Percentiles rank a stretch among this genome's conserved stretches.
These are phyloP conservation scores for Trichonephila clavata DNA, from an alignment of 1,140 invertebrate species.

Conservation along the genomic window DNA sequence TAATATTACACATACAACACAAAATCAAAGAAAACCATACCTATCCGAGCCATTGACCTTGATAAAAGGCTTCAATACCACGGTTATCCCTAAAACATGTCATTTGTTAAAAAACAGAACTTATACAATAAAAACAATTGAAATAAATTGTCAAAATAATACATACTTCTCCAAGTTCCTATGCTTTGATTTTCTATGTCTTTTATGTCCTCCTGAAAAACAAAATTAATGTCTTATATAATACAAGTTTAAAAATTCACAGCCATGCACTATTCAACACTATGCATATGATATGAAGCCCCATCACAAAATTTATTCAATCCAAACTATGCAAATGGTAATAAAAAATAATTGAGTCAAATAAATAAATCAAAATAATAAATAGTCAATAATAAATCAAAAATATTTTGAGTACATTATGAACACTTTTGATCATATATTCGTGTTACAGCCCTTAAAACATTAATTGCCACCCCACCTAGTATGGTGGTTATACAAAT, in stretches of 20 bases:
- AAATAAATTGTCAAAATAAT: neutral
- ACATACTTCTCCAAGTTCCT: slow-evolving; percentile 68
- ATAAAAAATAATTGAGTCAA: too few relatives aligned
- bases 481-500: too few relatives aligned
- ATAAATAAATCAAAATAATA: too few relatives aligned
- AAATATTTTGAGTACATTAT: too few relatives aligned
- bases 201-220: slow-evolving; percentile 62
- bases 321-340: too few relatives aligned
- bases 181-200: slow-evolving; percentile 70
- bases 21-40: slow-evolving; percentile 21
- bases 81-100: slow-evolving; percentile 49
- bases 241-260: neutral
- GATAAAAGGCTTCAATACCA: slow-evolving; percentile 35
- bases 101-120: neutral
- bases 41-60: slow-evolving; percentile 56
- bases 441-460: too few relatives aligned
- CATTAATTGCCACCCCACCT: too few relatives aligned
- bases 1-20: too few relatives aligned
- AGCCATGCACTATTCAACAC: neutral
- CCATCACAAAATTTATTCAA: too few relatives aligned
- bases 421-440: too few relatives aligned
- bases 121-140: neutral
- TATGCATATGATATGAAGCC: neutral
- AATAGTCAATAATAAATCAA: too few relatives aligned
- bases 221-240: neutral